Evolutionary conservation across 2,888 invertebrate genomes (phyloP).

Genomic region (Eudemis profundana): DNA sequence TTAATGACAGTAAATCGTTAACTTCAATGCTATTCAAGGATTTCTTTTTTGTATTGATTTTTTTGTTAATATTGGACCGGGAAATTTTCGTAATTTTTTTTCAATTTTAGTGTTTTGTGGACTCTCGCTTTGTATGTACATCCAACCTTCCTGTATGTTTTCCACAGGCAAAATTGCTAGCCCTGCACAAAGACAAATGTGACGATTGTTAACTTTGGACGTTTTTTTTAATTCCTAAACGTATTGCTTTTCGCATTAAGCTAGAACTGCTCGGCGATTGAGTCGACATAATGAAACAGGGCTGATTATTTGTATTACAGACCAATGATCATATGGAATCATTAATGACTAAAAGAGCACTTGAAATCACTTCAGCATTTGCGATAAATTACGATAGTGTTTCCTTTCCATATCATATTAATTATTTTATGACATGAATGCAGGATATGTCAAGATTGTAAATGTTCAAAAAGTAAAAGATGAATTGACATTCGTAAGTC

Average conservation of each 20-base stretch:
- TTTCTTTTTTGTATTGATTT: too few species aligned
- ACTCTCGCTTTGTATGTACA: constrained; percentile 26
- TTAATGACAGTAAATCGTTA: too few species aligned
- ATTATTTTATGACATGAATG: constrained; percentile 2
- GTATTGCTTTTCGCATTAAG: not conserved
- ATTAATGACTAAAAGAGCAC: not conserved
- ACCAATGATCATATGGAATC: not conserved
- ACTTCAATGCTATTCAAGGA: too few species aligned
- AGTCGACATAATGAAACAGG: constrained; percentile 4
- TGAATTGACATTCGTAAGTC: not conserved
- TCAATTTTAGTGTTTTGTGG: not conserved
- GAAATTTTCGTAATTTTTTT: too few species aligned
- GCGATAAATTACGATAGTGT: not conserved
- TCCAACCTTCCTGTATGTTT: constrained; percentile 23
- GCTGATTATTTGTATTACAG: not conserved
- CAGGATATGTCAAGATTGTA: not conserved
- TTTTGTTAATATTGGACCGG: too few species aligned
- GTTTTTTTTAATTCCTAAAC: constrained; percentile 3
- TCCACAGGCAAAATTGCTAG: constrained; percentile 30
- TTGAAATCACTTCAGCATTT: not conserved
- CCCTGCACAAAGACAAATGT: constrained; percentile 17
- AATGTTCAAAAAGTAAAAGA: not conserved
- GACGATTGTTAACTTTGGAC: constrained; percentile 15
- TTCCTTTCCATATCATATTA: not conserved
- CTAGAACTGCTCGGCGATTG: not conserved